Conservation (phyloP, 1,140 invertebrate genomes). For the Procambarus virginalis region DNA sequence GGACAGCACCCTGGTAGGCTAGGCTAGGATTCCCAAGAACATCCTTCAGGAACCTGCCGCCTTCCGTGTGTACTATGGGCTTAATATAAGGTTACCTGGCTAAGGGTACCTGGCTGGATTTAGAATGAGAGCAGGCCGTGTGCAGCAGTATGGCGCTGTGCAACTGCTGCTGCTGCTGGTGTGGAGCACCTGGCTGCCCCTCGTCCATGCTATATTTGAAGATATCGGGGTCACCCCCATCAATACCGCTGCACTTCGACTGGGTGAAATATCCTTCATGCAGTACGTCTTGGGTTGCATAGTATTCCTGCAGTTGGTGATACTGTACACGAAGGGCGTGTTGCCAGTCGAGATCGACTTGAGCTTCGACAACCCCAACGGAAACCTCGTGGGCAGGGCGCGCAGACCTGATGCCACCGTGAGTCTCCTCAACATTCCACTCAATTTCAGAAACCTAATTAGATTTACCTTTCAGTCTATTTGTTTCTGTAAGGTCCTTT, state of each 20-base stretch:
- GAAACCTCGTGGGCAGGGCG: no score
- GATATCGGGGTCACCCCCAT: background rate
- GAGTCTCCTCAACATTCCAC: background rate
- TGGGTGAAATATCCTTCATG: slow-evolving; percentile 30
- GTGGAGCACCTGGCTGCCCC: background rate
- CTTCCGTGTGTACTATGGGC: no score
- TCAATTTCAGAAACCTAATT: no score
- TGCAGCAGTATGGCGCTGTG: background rate
- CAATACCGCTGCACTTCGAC: slow-evolving; percentile 10
- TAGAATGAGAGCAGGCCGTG: background rate
- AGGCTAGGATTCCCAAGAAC: no score
- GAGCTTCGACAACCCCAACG: background rate
- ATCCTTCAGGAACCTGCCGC: no score
- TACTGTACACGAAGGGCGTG: background rate
- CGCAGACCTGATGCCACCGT: background rate
- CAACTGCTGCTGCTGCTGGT: slow-evolving; percentile 1
- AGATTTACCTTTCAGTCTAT: background rate
- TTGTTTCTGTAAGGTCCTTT: background rate
- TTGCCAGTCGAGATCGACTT: slow-evolving; percentile 29
- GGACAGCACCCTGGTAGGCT: no score
- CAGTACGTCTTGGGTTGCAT: slow-evolving; percentile 6
- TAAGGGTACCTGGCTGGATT: no score
- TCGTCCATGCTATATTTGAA: background rate
- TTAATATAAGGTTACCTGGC: no score
- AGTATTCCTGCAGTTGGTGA: slow-evolving; percentile 10